Evolutionary conservation across 1,140 invertebrate genomes (phyloP), one percentile per base, ranked within the genome.

Genomic region (Stratiolaelaps scimitus): DNA sequence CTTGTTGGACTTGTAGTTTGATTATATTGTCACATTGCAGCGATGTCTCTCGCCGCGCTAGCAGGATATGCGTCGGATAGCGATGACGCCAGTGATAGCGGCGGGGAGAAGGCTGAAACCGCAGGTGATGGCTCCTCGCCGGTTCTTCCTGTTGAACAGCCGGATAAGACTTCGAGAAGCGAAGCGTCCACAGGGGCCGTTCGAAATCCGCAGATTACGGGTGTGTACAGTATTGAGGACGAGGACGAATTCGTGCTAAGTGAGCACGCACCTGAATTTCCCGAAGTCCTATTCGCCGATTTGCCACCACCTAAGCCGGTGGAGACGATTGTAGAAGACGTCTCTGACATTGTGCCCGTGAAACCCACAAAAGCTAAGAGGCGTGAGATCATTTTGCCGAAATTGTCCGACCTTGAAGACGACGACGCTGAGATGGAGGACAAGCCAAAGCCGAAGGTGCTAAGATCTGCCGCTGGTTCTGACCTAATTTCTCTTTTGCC

Each of bases 21-120:
- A 40, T 40, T 40, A 40, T 40, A 40, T 40, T 40, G 10, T 40
- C 34, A 40, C 34, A 40, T 40, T 40, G 34, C 34, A 40, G 47
- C 53, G 53, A 60, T 60, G 53, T 60, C 53, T 15, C 53, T 60
- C n/a, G 17, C 17, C 17, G 53, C 53, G 15, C 10, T 60, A 23
- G 53, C 53, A 17, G 53, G 53, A 15, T 60, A 60, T 34, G 53
- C 53, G 26, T 48, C 47, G 4, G 53, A 60, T 17, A 60, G 53
- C 20, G 53, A 60, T 15, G 53, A 60, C 10, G 15, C 26, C 26
- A n/a, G 20, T 34, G 34, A 60, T 19, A 34, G 34, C 47, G 53
- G 23, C 17, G 23, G 17, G 23, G 53, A 40, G 34, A 40, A 6
- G 5, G 34, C 34, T 6, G 5, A 40, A 40, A 40, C 34, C 34